Conservation (phyloP, 2,888 invertebrate species). For the Apomyelois bistriatella region DNA sequence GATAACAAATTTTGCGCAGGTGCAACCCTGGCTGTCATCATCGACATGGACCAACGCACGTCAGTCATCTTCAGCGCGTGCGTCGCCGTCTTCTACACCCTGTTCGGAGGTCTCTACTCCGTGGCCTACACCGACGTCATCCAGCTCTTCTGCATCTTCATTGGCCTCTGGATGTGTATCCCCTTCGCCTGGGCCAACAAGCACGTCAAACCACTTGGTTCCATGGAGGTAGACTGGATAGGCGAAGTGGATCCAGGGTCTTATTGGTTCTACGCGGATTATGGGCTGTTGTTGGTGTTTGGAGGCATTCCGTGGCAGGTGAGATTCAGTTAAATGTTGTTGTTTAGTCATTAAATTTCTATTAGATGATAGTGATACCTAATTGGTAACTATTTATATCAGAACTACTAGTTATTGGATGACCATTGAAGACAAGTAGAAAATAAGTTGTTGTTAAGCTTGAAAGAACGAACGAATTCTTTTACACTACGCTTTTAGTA, state of each 20-base stretch:
- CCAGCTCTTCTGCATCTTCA: constrained; percentile 98
- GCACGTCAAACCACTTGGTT: constrained; percentile 89
- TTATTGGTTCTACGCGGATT: constrained; percentile 92
- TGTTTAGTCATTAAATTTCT: neutral
- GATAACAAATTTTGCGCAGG: constrained; percentile 73
- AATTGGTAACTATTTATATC: no score
- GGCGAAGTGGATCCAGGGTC: constrained; percentile 86
- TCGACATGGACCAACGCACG: constrained; percentile 95
- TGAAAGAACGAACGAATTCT: no score
- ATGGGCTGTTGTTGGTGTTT: constrained; percentile 92
- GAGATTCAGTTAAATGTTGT: constrained; percentile 17
- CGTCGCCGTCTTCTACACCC: constrained; percentile 98
- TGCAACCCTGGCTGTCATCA: constrained; percentile 97
- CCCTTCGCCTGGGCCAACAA: constrained; percentile 96
- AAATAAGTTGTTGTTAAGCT: no score
- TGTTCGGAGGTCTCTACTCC: constrained; percentile 98
- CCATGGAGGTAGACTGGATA: constrained; percentile 94
- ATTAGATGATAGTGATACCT: no score
- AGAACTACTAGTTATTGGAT: no score
- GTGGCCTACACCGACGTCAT: constrained; percentile 99
- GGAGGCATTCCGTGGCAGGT: constrained; percentile 99
- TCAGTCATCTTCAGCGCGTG: constrained; percentile 97
- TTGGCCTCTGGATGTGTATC: constrained; percentile 98
- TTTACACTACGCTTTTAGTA: no score
- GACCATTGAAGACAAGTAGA: no score